Evolutionary conservation across 2,113 vertebrate species (phyloP), one percentile per base, ranked within the genome.

Genomic region (Scomber colias): DNA sequence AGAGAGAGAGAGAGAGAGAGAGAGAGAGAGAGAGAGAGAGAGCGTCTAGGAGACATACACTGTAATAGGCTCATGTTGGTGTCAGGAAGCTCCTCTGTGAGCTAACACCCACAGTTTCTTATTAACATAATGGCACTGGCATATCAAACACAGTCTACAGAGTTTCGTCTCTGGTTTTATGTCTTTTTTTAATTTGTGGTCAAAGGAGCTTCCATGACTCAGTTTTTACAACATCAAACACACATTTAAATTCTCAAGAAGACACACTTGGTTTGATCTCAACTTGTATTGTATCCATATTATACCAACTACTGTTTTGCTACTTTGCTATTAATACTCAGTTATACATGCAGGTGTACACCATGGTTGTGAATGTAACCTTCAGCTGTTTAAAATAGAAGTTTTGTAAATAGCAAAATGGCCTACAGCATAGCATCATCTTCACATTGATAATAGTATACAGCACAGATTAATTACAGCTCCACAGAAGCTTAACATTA

Each of bases 61-160:
- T 53, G 64, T 88, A 89, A 88, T 78, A 49, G 63, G 87, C 72
- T 88, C 75, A 70, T 59, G 63, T 60, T 82, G 74, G 87, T 84
- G 74, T 75, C 56, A 69, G 64, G 72, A 79, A 40, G 67, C 50
- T 90, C 86, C 88, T 70, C 61, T 67, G 83, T 87, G 87, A 74
- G 67, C 75, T 11, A 61, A 87, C 79, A 86, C 76, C 66, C 80
- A 61, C 74, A 55, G 71, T 56, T 71, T 72, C 76, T 54, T 78
- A 88, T 92, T 91, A 88, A 84, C 89, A 92, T 81, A 90, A 78
- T 81, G 85, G 75, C 46, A 85, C 48, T 66, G 74, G 71, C 60
- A 63, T 77, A 76, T 87, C 78, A 89, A 75, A 83, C 74, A 27
- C 53, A 73, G 71, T 56, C 79, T 78, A 64, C 35, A 45, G 66